Conservation (phyloP, 2,888 invertebrate species). For the Polydrusus tereticollis region DNA sequence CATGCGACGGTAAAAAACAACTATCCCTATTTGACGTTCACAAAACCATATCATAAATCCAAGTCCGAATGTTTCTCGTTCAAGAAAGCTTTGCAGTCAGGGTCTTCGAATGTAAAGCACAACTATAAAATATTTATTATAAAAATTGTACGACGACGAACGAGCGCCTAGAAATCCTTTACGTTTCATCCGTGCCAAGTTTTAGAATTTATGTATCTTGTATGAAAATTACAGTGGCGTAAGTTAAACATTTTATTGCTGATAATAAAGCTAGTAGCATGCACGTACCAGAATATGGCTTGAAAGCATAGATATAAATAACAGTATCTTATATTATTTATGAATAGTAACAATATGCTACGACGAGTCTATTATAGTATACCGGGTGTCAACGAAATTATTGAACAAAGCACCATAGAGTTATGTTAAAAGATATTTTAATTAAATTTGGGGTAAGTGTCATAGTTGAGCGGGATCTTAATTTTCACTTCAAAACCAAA, state of each 20-base stretch:
- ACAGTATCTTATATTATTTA: too few relatives aligned
- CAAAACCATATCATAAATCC: constrained; percentile 14
- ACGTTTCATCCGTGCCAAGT: constrained; percentile 24
- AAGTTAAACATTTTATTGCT: neutral
- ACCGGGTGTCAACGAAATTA: too few relatives aligned
- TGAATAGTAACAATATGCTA: too few relatives aligned
- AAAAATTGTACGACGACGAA: constrained; percentile 29
- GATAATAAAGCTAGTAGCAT: too few relatives aligned
- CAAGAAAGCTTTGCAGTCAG: constrained; percentile 24
- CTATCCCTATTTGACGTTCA: constrained; percentile 7
- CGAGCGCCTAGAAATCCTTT: constrained; percentile 26
- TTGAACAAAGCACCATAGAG: too few relatives aligned
- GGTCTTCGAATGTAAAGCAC: constrained; percentile 28
- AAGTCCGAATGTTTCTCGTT: constrained; percentile 12
- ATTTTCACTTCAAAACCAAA: too few relatives aligned
- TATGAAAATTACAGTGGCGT: constrained; percentile 13
- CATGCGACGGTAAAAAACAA: neutral
- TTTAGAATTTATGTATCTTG: constrained; percentile 17
- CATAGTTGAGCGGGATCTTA: too few relatives aligned
- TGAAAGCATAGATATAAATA: too few relatives aligned
- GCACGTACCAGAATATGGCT: too few relatives aligned
- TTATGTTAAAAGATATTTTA: too few relatives aligned
- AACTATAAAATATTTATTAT: constrained; percentile 36
- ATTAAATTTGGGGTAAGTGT: too few relatives aligned
- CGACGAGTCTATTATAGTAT: too few relatives aligned